A percentile compares a stretch with the other conserved stretches of the same genome.
These are phyloP conservation scores for Hydractinia symbiolongicarpus DNA, from an alignment of 30 jellyfish, hydroid and myxozoan species.

Conservation along the genomic window DNA sequence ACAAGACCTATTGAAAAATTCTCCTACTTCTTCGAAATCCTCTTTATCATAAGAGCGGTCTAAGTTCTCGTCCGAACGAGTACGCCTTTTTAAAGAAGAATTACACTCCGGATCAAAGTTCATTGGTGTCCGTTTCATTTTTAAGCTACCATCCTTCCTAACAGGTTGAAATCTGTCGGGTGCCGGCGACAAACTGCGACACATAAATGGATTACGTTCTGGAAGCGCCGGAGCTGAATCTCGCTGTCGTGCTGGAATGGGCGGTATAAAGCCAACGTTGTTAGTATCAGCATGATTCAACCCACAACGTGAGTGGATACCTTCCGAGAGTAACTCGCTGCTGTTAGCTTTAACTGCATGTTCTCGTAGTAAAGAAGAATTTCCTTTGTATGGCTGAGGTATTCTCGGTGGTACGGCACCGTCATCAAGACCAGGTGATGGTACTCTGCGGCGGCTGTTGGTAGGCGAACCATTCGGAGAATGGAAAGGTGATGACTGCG, in stretches of 20 bases:
- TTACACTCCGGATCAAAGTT: not conserved
- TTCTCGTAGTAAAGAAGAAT: slow-evolving; percentile 6
- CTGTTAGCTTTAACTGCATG: too few relatives aligned
- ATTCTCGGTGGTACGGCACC: slow-evolving; percentile 12
- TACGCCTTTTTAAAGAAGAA: slow-evolving; percentile 5
- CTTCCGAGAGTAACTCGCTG: too few relatives aligned
- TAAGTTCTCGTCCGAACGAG: slow-evolving; percentile 20
- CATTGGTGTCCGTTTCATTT: not conserved
- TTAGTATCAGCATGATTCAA: not conserved
- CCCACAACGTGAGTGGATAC: not conserved
- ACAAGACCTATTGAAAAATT: not conserved
- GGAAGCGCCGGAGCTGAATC: slow-evolving; percentile 4
- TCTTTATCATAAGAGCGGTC: slow-evolving; percentile 17
- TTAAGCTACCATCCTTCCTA: not conserved
- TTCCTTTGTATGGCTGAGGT: slow-evolving; percentile 32
- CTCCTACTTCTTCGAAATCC: slow-evolving; percentile 11
- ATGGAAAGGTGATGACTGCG: slow-evolving; percentile 58
- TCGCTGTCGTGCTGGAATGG: slow-evolving; percentile 23
- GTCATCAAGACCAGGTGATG: not conserved
- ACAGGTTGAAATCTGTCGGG: not conserved
- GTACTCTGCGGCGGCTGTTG: not conserved
- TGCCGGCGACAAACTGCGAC: not conserved
- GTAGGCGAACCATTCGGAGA: slow-evolving; percentile 49
- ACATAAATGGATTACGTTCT: not conserved
- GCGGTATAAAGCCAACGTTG: slow-evolving; percentile 7